A percentile compares a stretch with the other conserved stretches of the same genome.
phyloP scores from a whole-genome alignment of 2,113 vertebrate species.

The Neogobius melanostomus region DNA sequence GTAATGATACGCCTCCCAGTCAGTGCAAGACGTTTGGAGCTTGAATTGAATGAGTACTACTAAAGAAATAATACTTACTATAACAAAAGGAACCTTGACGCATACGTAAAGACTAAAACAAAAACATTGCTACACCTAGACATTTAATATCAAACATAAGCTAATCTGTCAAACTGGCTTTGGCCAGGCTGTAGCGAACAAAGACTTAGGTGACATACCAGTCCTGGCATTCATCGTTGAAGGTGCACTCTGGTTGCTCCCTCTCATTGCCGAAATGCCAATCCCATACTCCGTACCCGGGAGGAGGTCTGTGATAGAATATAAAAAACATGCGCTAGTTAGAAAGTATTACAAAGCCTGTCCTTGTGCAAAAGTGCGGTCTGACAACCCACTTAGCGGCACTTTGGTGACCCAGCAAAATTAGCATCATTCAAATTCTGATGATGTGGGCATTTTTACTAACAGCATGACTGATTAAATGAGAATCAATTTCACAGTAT shows the following conservation, averaged over 20 bases:
- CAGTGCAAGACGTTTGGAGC: constrained; percentile 5
- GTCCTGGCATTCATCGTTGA: constrained; percentile 97
- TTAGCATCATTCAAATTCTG: constrained; percentile 25
- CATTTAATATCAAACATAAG: not conserved
- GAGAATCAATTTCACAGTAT: constrained; percentile 28
- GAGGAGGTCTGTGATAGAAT: constrained; percentile 81
- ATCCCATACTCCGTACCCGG: constrained; percentile 97
- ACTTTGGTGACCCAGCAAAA: constrained; percentile 15
- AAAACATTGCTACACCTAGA: not conserved
- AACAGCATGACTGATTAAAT: constrained; percentile 26
- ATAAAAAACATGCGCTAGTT: constrained; percentile 11
- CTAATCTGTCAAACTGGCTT: not conserved
- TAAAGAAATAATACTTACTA: not conserved
- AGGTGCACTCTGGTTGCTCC: constrained; percentile 88
- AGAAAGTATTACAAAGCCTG: constrained; percentile 10
- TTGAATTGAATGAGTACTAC: constrained; percentile 5
- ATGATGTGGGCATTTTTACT: not conserved
- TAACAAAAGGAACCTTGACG: not conserved
- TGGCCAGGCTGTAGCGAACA: too few species aligned
- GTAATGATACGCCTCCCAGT: constrained; percentile 19
- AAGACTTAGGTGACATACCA: constrained; percentile 74
- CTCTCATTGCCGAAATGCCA: constrained; percentile 88
- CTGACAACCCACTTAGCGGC: constrained; percentile 31
- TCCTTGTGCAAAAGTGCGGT: constrained; percentile 14
- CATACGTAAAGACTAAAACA: too few species aligned